A percentile compares a stretch with the other conserved stretches of the same genome.
Evolutionary conservation across 2,113 vertebrate genomes (phyloP).

Genomic region (Nicator chloris): DNA sequence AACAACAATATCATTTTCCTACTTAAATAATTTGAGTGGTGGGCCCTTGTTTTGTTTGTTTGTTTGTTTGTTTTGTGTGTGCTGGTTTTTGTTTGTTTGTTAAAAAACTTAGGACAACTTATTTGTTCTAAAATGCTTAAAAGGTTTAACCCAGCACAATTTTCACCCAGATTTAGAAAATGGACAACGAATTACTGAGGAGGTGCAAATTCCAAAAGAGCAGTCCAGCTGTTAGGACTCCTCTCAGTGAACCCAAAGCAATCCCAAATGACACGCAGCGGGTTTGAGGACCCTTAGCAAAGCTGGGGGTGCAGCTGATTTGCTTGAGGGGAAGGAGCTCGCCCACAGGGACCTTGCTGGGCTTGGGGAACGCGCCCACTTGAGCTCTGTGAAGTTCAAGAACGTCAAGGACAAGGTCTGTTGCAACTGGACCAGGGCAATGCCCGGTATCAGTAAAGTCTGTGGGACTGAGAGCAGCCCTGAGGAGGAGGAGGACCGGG

Average conservation of each 20-base stretch:
- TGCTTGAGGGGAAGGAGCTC: neutral
- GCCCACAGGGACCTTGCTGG: neutral
- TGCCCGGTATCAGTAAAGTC: no score
- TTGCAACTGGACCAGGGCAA: neutral
- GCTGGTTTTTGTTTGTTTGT: no score
- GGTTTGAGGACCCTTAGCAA: neutral
- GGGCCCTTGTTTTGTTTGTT: neutral
- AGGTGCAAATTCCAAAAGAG: neutral
- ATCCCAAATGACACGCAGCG: neutral
- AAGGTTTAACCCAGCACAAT: neutral
- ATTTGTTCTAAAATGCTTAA: neutral
- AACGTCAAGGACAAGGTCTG: neutral
- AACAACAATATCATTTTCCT: neutral
- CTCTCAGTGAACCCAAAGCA: neutral
- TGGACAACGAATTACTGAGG: neutral
- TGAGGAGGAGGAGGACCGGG: neutral
- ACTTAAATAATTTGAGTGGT: neutral
- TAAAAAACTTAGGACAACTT: neutral
- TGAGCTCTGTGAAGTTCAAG: neutral
- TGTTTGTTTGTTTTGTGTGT: neutral
- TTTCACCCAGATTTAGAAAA: neutral
- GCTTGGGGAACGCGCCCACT: rapidly evolving
- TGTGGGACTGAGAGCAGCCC: neutral
- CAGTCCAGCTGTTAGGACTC: no score
- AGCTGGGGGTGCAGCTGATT: neutral